Evolutionary conservation across 2,888 invertebrate genomes (phyloP), one percentile per base, ranked within the genome.

Genomic region (Nomada fabriciana): DNA sequence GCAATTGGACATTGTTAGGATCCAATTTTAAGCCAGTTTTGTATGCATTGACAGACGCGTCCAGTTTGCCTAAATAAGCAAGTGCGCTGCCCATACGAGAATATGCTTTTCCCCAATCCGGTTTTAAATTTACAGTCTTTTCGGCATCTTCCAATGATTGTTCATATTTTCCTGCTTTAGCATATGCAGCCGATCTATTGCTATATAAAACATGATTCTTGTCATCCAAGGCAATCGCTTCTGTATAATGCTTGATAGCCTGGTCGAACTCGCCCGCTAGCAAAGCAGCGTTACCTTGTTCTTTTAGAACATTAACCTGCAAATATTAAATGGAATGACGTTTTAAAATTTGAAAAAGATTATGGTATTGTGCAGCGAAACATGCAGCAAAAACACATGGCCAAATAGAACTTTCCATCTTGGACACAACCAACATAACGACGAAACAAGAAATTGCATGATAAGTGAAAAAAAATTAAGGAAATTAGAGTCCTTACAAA

Each of bases 131-230:
- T 11, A 98, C 95, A 0, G 98, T 98, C 92, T 96, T 96, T 82
- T 98, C 97, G 0, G 98, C 98, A 95, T 98, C 98, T 85, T 96
- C 95, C 43, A 98, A 94, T 0, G 98, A 98, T 81, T 96, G 95
- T 2, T 94, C 93, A 91, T 96, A 98, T 84, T 97, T 96, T 36
- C 95, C 96, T 63, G 96, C 95, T 94, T 98, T 98, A 1, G 98
- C 97, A 91, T 97, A 96, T 9, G 98, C 98, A 9, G 98, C 98
- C 0, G 98, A 98, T 74, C 98, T 96, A 94, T 98, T 98, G 89
- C 98, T 98, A 91, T 95, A 98, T 36, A 98, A 95, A 91, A 98
- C 98, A 95, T 98, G 97, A 94, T 98, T 98, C 53, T 95, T 95
- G 0, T 95, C 95, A 92, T 98, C 98, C 80, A 98, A 93, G 18